Base-by-base conservation (phyloP, 2,113 vertebrate species). In the Microcebus ravelobensis region DNA sequence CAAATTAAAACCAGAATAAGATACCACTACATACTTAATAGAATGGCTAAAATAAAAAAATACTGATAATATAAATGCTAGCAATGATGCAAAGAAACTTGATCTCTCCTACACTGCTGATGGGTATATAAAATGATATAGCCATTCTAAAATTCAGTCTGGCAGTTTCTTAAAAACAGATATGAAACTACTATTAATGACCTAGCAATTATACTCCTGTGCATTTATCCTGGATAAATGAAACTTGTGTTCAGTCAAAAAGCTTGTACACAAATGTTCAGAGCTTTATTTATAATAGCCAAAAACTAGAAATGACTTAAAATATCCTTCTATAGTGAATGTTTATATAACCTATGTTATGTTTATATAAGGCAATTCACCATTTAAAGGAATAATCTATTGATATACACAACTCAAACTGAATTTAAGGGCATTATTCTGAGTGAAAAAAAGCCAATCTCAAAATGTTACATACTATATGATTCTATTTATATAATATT, bases 31-130 rank as follows among this genome's bases (percentile, higher is more conserved):
- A 36, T 57, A 84, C 29, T 45, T 77, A 45, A 82, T 89, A 71
- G 82, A 93, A 88, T 87, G 70, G 25, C 34, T 71, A 87, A 91
- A 87, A 95, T 91, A 21, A 77, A 90, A 90, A 87, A 91, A 77
- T 90, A 67, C 29, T 68, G 31, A 68, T 92, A 83, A 91, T 83
- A 95, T 20, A 90, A 82, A 65, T 77, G 25, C 25, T 96, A 20
- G 7, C 14, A 82, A 87, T 52, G 14, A 82, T 91, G 73, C 59
- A 34, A 70, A 87, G 74, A 80, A 74, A 79, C 55, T 67, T 5
- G 42, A 65, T 91, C 29, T 87, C 15, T 95, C 45, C 12, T 83
- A 23, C 45, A 27, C 42, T 89, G 79, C 50, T 77, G 25, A 20
- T 95, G n/a, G 42, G 6, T 91, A 39, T 65, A 9, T 95, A 87